Percentiles rank a stretch among this genome's conserved stretches.
phyloP scores from a whole-genome alignment of 2,888 invertebrate genomes.

The Lasioglossum vierecki region DNA sequence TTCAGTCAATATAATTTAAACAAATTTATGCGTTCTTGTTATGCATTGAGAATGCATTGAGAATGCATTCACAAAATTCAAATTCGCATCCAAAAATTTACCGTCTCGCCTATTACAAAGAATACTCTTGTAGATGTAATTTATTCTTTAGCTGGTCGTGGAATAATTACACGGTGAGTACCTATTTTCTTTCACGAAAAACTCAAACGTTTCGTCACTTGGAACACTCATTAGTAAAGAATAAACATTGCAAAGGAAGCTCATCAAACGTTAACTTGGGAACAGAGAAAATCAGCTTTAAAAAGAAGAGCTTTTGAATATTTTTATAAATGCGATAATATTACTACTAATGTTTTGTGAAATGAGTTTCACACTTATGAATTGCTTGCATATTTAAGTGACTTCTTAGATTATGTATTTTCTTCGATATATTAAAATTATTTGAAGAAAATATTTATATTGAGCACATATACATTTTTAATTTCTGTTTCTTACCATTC shows the following conservation, averaged over 20 bases:
- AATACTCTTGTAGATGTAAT: background rate
- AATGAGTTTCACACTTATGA: background rate
- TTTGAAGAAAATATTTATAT: background rate
- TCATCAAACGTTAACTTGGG: background rate
- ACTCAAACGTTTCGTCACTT: background rate
- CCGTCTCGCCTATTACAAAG: background rate
- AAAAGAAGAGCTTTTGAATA: background rate
- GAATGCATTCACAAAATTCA: slow-evolving; percentile 24
- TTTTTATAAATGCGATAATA: background rate
- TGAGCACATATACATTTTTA: background rate
- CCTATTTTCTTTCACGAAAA: background rate
- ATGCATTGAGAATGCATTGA: slow-evolving; percentile 1
- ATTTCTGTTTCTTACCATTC: background rate
- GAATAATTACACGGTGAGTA: background rate
- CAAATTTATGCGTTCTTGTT: slow-evolving; percentile 30
- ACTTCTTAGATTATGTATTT: background rate
- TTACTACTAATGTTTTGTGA: background rate
- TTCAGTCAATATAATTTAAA: slow-evolving; percentile 36
- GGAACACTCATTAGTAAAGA: background rate
- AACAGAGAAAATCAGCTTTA: background rate
- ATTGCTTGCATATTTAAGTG: background rate
- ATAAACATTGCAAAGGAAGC: background rate
- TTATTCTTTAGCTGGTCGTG: background rate
- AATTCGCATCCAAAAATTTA: slow-evolving; percentile 23
- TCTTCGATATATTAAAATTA: background rate